Base-by-base conservation (phyloP, 2,797 vertebrate genomes). In the Enteromius paludinosus region DNA sequence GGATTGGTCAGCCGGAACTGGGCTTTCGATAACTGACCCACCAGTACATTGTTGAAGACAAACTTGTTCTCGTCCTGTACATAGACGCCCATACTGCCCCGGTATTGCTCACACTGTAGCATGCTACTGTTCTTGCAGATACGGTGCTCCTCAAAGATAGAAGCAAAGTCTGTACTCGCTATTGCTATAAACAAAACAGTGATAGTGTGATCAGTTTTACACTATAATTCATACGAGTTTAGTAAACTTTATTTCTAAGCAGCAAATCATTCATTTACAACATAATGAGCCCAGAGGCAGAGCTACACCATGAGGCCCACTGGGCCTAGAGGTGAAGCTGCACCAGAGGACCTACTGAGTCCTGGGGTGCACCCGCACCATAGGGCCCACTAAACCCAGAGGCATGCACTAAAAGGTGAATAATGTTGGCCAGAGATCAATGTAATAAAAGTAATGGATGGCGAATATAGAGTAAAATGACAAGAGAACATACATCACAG, bases 111-210 rank as follows among this genome's bases (percentile, higher is more conserved):
- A 15, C 89, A 90, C 54, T 87, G 89, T 77, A 91, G 85, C 76
- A 96, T 91, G 64, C 87, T 89, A 81, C 81, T 73, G 62, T 87
- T 96, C 73, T 83, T 90, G 84, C 96, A 97, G 79, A 97, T 80
- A 1, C 92, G 92, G 86, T 98, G 95, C 74, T 98, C 96, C 90
- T 98, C 96, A 64, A 97, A 99, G 86, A 98, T 94, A 54, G 90
- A 92, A 15, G 70, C 33, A 0, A 90, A 6, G 66, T 98, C 95
- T 0, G 95, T 91, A 0, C 88, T 89, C 1, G 87, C 88, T 49
- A 99, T 94, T 69, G 88, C 95, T 97, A 5, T 45, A 35, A 45
- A 75, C 1, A 59, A n/a, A 30, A 76, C 23, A 75, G 33, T 35
- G 78, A 69, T 28, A 18, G 1, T 85, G n/a, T 78, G 12, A 62